Percentiles rank a stretch among this genome's conserved stretches.
Conservation (phyloP, 2,888 invertebrate species). For the Rhagonycha lutea region DNA sequence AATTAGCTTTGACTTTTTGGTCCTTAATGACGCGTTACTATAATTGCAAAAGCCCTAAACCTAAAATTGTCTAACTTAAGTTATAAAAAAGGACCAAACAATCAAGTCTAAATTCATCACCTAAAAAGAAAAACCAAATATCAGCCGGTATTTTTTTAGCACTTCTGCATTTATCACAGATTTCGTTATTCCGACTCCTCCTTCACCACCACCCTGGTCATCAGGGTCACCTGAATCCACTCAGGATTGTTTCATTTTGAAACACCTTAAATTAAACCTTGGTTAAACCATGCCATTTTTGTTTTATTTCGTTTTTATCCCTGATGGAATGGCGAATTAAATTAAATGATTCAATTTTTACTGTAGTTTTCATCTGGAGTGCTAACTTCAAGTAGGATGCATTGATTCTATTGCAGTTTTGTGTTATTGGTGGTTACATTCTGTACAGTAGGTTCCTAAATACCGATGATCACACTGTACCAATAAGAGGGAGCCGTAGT, state of each 20-base stretch:
- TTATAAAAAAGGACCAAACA: slow-evolving; percentile 23
- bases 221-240: not conserved
- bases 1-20: slow-evolving; percentile 32
- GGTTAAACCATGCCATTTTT: not conserved
- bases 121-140: slow-evolving; percentile 2
- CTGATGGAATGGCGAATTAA: too few relatives aligned
- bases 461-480: too few relatives aligned
- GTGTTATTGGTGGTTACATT: too few relatives aligned
- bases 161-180: not conserved
- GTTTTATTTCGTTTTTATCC: too few relatives aligned
- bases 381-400: too few relatives aligned
- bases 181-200: not conserved
- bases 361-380: too few relatives aligned
- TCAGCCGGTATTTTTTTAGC: not conserved
- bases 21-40: slow-evolving; percentile 33
- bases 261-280: not conserved
- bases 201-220: not conserved
- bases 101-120: slow-evolving; percentile 30
- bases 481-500: too few relatives aligned
- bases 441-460: too few relatives aligned
- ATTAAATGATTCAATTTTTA: too few relatives aligned
- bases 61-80: not conserved
- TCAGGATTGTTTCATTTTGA: not conserved
- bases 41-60: slow-evolving; percentile 1
- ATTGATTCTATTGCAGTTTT: too few relatives aligned